A percentile compares a stretch with the other conserved stretches of the same genome.
phyloP scores from a whole-genome alignment of 2,888 invertebrate genomes.

The Ctena decussata region DNA sequence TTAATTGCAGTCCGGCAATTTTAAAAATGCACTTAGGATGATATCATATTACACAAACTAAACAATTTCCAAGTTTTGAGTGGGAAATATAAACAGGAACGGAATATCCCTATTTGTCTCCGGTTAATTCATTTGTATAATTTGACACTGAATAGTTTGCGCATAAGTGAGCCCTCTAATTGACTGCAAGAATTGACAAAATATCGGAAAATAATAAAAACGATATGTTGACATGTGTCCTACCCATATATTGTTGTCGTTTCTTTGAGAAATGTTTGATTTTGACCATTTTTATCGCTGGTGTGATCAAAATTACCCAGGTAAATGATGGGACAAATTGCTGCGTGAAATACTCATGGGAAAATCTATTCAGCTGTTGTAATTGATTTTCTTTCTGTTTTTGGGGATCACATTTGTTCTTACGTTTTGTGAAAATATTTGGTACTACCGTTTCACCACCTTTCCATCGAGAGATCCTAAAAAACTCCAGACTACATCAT shows the following conservation, averaged over 20 bases:
- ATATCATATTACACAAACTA: neutral
- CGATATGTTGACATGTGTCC: conserved; percentile 1
- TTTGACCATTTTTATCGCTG: neutral
- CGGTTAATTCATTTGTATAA: conserved; percentile 4
- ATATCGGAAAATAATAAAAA: conserved; percentile 12
- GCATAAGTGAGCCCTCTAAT: neutral
- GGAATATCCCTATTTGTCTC: conserved; percentile 13
- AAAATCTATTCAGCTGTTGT: too few relatives aligned
- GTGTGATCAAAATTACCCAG: neutral
- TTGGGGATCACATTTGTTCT: too few relatives aligned
- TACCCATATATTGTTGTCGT: neutral
- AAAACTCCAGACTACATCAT: too few relatives aligned
- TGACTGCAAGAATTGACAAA: conserved; percentile 14
- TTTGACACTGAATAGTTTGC: conserved; percentile 8
- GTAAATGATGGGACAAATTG: neutral
- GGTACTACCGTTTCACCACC: too few relatives aligned
- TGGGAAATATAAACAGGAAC: neutral
- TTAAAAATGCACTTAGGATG: conserved; percentile 3
- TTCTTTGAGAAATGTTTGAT: neutral
- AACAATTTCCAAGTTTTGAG: neutral
- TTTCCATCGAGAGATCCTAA: too few relatives aligned
- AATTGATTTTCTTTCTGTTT: too few relatives aligned
- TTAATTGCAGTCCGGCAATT: neutral
- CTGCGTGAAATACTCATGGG: conserved; percentile 4
- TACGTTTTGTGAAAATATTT: too few relatives aligned